A percentile compares a stretch with the other conserved stretches of the same genome.
Evolutionary conservation across 2,888 invertebrate genomes (phyloP).

Genomic region (Tinea pellionella): DNA sequence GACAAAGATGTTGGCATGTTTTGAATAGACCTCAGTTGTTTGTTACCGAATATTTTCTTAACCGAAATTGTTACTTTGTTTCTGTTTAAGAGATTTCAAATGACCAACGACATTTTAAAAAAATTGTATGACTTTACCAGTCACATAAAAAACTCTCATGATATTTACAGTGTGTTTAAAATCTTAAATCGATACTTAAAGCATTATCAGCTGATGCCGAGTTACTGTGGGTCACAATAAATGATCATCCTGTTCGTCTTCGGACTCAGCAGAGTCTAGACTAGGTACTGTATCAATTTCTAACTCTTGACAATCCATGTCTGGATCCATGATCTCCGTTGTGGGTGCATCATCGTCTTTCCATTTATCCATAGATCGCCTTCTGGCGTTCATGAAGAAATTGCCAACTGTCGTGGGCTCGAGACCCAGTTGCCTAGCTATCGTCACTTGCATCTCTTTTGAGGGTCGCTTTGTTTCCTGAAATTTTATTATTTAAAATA

Average conservation of each 20-base stretch:
- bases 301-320: conserved; percentile 63
- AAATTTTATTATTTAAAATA: conserved; percentile 29
- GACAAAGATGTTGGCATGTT: too few species aligned
- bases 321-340: conserved; percentile 54
- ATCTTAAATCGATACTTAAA: conserved; percentile 29
- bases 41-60: too few species aligned
- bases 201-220: conserved; percentile 58
- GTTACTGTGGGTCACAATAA: conserved; percentile 66
- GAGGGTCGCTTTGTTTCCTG: conserved; percentile 99
- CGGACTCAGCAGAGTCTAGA: conserved; percentile 55
- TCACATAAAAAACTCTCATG: too few species aligned
- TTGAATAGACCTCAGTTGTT: too few species aligned
- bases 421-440: conserved; percentile 95
- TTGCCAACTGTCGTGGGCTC: conserved; percentile 99
- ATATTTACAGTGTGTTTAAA: too few species aligned
- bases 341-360: conserved; percentile 89
- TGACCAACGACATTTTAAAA: too few species aligned
- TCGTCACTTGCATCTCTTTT: conserved; percentile 99
- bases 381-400: conserved; percentile 99
- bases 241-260: conserved; percentile 59
- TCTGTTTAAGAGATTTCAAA: too few species aligned
- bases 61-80: too few species aligned
- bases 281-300: conserved; percentile 54
- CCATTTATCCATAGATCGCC: conserved; percentile 98
- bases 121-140: too few species aligned